Percentiles rank a stretch among this genome's conserved stretches.
phyloP scores from a whole-genome alignment of 2,797 vertebrate genomes.

The Yasuhikotakia modesta region DNA sequence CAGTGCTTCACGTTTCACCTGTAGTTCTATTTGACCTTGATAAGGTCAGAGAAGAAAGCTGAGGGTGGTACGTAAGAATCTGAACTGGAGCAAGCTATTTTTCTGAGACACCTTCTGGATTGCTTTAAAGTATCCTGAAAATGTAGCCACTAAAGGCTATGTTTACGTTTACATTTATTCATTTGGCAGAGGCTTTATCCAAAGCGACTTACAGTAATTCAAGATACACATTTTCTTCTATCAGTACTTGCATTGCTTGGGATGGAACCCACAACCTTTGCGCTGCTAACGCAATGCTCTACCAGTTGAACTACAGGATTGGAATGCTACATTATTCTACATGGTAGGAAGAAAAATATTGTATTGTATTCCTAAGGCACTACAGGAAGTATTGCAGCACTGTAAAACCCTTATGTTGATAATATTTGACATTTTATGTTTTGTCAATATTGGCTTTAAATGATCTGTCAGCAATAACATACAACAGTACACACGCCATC shows the following conservation, averaged over 20 bases:
- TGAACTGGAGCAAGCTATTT: not conserved
- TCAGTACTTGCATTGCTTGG: too few species aligned
- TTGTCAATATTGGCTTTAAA: not conserved
- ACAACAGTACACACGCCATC: not conserved
- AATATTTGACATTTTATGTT: not conserved
- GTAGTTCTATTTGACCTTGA: not conserved
- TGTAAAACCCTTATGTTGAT: not conserved
- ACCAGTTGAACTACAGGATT: too few species aligned
- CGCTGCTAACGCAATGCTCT: too few species aligned
- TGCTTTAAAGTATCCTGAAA: too few species aligned
- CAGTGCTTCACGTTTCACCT: conserved; percentile 27
- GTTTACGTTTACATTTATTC: too few species aligned
- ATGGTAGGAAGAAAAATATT: not conserved
- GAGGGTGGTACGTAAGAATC: not conserved
- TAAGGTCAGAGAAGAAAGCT: not conserved
- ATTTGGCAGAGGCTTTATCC: too few species aligned
- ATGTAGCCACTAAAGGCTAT: not conserved
- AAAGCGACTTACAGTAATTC: too few species aligned
- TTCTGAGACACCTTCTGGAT: not conserved
- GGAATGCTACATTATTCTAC: not conserved
- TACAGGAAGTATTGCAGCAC: not conserved
- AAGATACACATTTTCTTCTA: too few species aligned
- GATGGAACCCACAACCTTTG: too few species aligned
- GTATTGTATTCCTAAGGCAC: not conserved
- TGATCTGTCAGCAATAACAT: too few species aligned